Evolutionary conservation across 2,888 invertebrate genomes (phyloP), one percentile per base, ranked within the genome.

Genomic region (Dicyrtoma fusca): DNA sequence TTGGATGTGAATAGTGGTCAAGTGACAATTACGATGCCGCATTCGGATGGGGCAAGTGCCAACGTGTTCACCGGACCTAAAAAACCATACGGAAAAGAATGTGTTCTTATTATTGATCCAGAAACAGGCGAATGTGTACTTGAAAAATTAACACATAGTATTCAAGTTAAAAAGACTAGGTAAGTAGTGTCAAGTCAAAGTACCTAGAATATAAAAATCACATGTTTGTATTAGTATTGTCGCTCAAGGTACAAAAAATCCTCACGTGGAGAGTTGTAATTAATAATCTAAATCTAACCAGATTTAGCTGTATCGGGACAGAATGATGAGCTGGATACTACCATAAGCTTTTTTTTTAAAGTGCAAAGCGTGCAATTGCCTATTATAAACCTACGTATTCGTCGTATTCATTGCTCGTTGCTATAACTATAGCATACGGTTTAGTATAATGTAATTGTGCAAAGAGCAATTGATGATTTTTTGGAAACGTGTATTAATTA

Each of bases 1-100:
- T 90, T 97, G 72, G 94, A 95, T 84, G 92, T 97, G 76, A 88
- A 90, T 80, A 92, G 91, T 83, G 92, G 95, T 85, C 84, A 85
- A 77, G 86, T 87, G 17, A 93, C 94, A 85, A 94, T 97, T 81
- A 94, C 94, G 79, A 94, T 97, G 81, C 97, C 97, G 78, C 94
- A 97, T 88, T 68, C 76, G 21, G 95, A 96, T 85, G 94, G 94
- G 78, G 91, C 94, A 78, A 95, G 94, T 64, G 92, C 94, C 83
- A 96, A 96, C 72, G 92, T 97, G 81, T 97, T 95, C 85, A 95
- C 94, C 86, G 97, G 97, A 76, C 94, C 93, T 82, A 94, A 95
- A 83, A 89, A 92, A 83, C 93, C 94, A 69, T 92, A 92, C 84
- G 90, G 92, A 76, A 95, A 94, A 84, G 97, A 97, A 87, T 97